These are phyloP conservation scores for Trachelus tabidus DNA, from an alignment of 2,888 invertebrate species.

Conservation along the genomic window DNA sequence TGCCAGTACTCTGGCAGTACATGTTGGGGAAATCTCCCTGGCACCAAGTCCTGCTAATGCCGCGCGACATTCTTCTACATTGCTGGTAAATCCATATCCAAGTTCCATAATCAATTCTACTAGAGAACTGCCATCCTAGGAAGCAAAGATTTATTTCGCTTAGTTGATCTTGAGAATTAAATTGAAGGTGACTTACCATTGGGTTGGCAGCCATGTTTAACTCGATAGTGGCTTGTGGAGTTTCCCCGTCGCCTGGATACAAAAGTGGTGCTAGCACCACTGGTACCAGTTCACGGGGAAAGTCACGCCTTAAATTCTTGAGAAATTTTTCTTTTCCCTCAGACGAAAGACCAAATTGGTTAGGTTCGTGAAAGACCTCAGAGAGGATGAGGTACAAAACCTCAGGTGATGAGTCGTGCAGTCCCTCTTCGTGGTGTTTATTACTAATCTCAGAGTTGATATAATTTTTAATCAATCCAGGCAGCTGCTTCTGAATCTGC, in stretches of 20 bases:
- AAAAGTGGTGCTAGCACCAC: constrained; percentile 89
- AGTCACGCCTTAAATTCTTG: constrained; percentile 84
- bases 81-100: constrained; percentile 89
- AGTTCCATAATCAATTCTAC: constrained; percentile 93
- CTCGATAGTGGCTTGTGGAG: constrained; percentile 66
- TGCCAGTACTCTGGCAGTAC: constrained; percentile 86
- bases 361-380: constrained; percentile 70
- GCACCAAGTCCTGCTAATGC: constrained; percentile 85
- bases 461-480: constrained; percentile 87
- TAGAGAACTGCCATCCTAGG: constrained; percentile 78
- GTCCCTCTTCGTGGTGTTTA: constrained; percentile 81
- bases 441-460: constrained; percentile 79
- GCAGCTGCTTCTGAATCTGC: constrained; percentile 84
- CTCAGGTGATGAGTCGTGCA: constrained; percentile 92
- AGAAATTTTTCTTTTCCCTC: constrained; percentile 85
- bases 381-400: constrained; percentile 84
- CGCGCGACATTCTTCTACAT: constrained; percentile 88
- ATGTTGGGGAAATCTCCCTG: constrained; percentile 83
- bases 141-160: neutral
- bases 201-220: constrained; percentile 62
- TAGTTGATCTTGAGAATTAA: neutral
- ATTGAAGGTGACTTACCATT: constrained; percentile 45
- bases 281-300: constrained; percentile 88
- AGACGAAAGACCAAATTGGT: constrained; percentile 73
- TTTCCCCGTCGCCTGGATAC: constrained; percentile 82